Evolutionary conservation across 2,888 invertebrate genomes (phyloP), one percentile per base, ranked within the genome.

Genomic region (Rugalucina vietnamica): DNA sequence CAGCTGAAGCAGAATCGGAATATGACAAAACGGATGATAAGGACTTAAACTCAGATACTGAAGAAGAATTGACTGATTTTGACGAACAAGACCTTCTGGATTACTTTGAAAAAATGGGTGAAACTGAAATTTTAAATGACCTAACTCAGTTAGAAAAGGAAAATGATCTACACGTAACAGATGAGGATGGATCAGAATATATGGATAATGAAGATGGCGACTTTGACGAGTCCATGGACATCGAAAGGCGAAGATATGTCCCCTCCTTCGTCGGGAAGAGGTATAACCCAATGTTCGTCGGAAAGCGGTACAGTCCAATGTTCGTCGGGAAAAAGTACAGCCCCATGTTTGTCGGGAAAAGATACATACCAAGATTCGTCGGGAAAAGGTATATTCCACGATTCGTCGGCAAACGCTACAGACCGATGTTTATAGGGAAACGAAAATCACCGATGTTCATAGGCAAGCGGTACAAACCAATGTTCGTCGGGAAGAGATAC

Each of bases 401-500:
- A 27, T 86, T 86, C 65, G 76, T 86, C 18, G 88, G 88, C 32
- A 88, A 86, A 73, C 69, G 86, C 34, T 82, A 81, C n/a, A 60
- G 65, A 10, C 88, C 88, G 0, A 81, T 27, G 72, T 88, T 88
- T 65, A 73, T 86, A 2, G 90, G 87, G 5, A 90, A 88, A 43
- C 57, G 84, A 39, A 54, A 81, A 29, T 69, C 71, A 21, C 89
- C 89, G 5, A 80, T 84, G 72, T 87, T 87, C 74, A 80, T 88
- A 21, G 90, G 87, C 18, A 87, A 88, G 36, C 76, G 88, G 76
- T 78, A 79, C 49, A 65, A 32, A 0, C 90, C 89, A 4, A 75
- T 84, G 43, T 89, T 90, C 65, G 86, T 90, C 49, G 91, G 90
- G 10, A 90, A 88, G 75, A 81, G 89, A 73, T 81, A 86, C 32